Evolutionary conservation across 1,140 invertebrate species (phyloP).

Genomic region (Acromyrmex echinatior): DNA sequence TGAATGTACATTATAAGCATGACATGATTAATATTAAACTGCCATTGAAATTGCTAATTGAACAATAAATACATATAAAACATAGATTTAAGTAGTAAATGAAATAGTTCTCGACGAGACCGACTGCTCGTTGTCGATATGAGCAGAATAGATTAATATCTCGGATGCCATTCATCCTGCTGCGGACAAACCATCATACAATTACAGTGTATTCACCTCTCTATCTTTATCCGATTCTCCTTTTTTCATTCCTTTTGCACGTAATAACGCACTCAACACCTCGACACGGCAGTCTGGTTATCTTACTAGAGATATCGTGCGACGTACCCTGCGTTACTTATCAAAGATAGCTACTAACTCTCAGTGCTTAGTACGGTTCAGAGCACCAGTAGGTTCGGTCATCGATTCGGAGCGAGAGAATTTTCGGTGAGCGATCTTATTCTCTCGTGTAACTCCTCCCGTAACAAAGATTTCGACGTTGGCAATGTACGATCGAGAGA

Average conservation of each 20-base stretch:
- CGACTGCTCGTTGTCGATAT: background rate
- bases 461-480: background rate
- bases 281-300: slow-evolving; percentile 56
- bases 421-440: background rate
- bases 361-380: slow-evolving; percentile 67
- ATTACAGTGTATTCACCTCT: slow-evolving; percentile 26
- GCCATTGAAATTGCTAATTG: background rate
- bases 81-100: background rate
- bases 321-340: slow-evolving; percentile 73
- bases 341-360: slow-evolving; percentile 76
- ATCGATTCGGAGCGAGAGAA: slow-evolving; percentile 19
- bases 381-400: slow-evolving; percentile 47
- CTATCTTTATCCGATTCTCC: slow-evolving; percentile 27
- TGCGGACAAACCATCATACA: background rate
- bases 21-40: background rate
- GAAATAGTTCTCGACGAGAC: background rate
- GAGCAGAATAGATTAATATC: background rate
- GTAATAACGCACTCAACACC: slow-evolving; percentile 57
- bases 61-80: background rate
- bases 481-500: background rate
- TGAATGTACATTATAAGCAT: background rate
- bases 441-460: background rate
- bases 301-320: slow-evolving; percentile 73
- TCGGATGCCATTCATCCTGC: background rate
- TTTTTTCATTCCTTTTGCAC: background rate